phyloP scores from a whole-genome alignment of 2,113 vertebrate species.

The Speoplatyrhinus poulsoni region DNA sequence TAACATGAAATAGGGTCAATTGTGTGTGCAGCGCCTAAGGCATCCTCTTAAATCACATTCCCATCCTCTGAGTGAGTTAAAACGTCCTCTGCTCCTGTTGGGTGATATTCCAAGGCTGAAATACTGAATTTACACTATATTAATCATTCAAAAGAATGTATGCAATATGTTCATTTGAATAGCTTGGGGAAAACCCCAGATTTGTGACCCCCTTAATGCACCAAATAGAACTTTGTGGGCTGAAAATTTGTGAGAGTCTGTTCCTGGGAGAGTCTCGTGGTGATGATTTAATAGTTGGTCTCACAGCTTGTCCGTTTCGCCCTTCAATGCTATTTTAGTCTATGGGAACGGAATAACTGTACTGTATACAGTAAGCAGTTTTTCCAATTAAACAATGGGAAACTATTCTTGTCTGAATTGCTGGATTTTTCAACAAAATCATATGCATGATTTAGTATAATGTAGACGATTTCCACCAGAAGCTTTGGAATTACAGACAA shows the following conservation, averaged over 20 bases:
- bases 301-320: constrained; percentile 4
- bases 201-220: constrained; percentile 22
- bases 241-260: constrained; percentile 6
- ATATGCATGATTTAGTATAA: not conserved
- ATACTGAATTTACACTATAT: not conserved
- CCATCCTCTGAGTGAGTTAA: not conserved
- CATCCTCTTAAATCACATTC: not conserved
- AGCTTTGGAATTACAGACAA: not conserved
- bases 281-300: constrained; percentile 1
- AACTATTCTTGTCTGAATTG: not conserved
- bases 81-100: not conserved
- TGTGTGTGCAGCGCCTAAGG: not conserved
- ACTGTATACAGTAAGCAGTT: constrained; percentile 18
- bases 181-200: constrained; percentile 13
- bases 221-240: not conserved
- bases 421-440: not conserved
- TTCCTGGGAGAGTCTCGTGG: constrained; percentile 21
- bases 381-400: constrained; percentile 20
- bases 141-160: not conserved
- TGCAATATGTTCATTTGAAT: constrained; percentile 4
- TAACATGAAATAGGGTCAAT: not conserved
- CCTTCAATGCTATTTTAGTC: constrained; percentile 20
- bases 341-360: constrained; percentile 51
- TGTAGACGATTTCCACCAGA: not conserved
- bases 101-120: not conserved